Percentiles rank a stretch among this genome's conserved stretches.
phyloP scores from a whole-genome alignment of 1,140 invertebrate genomes.

The Telenomus remus region DNA sequence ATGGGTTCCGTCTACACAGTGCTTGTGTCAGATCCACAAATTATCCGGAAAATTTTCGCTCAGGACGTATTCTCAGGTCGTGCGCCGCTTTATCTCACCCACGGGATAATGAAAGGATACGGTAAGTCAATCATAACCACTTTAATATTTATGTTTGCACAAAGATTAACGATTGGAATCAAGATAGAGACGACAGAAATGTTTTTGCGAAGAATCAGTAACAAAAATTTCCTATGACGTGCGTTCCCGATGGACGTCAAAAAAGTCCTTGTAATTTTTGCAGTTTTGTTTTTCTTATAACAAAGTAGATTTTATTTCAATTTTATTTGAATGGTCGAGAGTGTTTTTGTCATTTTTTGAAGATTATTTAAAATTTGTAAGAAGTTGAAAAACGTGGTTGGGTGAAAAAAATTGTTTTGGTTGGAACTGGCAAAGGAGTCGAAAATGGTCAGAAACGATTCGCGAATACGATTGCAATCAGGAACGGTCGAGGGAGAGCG shows the following conservation, averaged over 20 bases:
- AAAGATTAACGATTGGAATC: no score
- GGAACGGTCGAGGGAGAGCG: conserved; percentile 40
- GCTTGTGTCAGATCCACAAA: conserved; percentile 82
- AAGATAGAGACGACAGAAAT: no score
- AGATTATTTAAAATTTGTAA: no score
- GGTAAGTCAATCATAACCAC: conserved; percentile 77
- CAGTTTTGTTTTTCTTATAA: background rate
- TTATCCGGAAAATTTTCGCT: conserved; percentile 82
- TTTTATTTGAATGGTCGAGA: no score
- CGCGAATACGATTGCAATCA: conserved; percentile 27
- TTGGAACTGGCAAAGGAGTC: background rate
- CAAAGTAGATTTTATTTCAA: no score
- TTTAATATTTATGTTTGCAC: background rate
- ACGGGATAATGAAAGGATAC: conserved; percentile 90
- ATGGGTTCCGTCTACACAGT: conserved; percentile 85
- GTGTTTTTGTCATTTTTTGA: no score
- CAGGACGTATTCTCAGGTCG: conserved; percentile 82
- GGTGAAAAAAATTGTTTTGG: background rate
- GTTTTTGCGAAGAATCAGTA: no score
- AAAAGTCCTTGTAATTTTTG: no score
- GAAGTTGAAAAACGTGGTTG: background rate
- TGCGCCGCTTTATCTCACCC: conserved; percentile 87
- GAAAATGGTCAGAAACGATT: conserved; percentile 16
- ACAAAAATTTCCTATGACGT: conserved; percentile 9
- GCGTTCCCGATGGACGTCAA: background rate